Base-by-base conservation (phyloP, 2,797 vertebrate genomes). In the Gymnothorax reevesii region DNA sequence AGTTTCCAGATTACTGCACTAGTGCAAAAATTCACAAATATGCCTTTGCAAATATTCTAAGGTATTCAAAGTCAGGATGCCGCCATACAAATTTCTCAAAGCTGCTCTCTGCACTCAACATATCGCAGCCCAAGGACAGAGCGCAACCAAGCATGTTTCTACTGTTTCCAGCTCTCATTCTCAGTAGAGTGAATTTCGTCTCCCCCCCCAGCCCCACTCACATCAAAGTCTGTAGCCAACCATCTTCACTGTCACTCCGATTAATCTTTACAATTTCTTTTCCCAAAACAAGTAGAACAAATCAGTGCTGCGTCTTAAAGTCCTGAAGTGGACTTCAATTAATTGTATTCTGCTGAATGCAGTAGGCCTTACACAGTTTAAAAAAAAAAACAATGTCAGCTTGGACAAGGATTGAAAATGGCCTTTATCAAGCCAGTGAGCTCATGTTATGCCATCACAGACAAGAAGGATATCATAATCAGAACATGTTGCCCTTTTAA, bases 61-160 rank as follows among this genome's bases (percentile, higher is more conserved):
- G 71, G 42, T 42, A 75, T 75, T n/a, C 64, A 69, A 69, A 69
- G 77, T n/a, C 77, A 80, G 55, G 77, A 7, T 49, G 33, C 73
- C 33, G 15, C 33, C 77, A 80, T 80, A 49, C 77, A 80, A 80
- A 80, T 80, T 17, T 80, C 77, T 55, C 77, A 80, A 17, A 55
- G 17, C 25, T 80, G 77, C 9, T 9, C 17, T 7, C 52, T 54
- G 77, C 52, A 22, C 77, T 54, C 7, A n/a, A 12, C 52, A 54
- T 80, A 55, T 13, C 52, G 20, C 22, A 54, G 52, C 75, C 75
- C 75, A 33, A 15, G 73, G 73, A 17, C 33, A 77, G 73, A 77
- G 42, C 22, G 27, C 33, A 52, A 42, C 33, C 33, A 27, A 86
- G 60, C 27, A n/a, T n/a, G n/a, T n/a, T n/a, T 52, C 22, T 71